These are phyloP conservation scores for Squalus acanthias DNA, from an alignment of 2,797 vertebrate genomes.

Conservation along the genomic window DNA sequence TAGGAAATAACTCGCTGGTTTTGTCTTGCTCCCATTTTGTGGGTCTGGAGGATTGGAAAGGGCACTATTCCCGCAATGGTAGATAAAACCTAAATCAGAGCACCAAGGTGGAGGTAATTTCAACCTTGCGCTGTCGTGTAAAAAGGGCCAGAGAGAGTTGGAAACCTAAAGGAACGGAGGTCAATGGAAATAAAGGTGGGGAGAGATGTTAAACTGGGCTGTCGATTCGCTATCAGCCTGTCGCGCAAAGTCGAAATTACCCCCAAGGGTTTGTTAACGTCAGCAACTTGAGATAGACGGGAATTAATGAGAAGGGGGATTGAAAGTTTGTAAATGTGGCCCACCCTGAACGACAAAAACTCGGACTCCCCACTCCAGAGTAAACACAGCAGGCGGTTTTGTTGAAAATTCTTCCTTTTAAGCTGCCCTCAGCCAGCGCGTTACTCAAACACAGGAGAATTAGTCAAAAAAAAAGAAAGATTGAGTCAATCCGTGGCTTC, in stretches of 20 bases:
- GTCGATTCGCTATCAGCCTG: too few species aligned
- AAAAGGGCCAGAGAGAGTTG: too few species aligned
- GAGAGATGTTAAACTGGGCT: background rate
- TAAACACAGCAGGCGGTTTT: background rate
- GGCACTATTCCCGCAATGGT: too few species aligned
- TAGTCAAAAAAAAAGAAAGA: background rate
- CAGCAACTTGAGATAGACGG: background rate
- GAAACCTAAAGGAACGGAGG: too few species aligned
- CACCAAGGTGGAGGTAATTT: too few species aligned
- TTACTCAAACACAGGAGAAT: background rate
- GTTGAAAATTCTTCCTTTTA: background rate
- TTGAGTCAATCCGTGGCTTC: background rate
- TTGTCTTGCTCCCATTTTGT: background rate
- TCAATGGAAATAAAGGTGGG: background rate
- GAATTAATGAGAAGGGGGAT: background rate
- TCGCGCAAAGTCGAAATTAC: background rate
- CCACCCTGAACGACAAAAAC: background rate
- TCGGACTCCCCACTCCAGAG: background rate
- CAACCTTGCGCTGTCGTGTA: too few species aligned
- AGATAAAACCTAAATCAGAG: background rate
- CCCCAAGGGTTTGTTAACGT: background rate
- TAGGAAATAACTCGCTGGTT: too few species aligned
- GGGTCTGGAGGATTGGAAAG: background rate
- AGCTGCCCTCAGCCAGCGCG: background rate
- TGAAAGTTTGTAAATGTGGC: background rate